Evolutionary conservation across 64 coral and sea anemone genomes (phyloP), one percentile per base, ranked within the genome.

Genomic region (Porites australiensis): DNA sequence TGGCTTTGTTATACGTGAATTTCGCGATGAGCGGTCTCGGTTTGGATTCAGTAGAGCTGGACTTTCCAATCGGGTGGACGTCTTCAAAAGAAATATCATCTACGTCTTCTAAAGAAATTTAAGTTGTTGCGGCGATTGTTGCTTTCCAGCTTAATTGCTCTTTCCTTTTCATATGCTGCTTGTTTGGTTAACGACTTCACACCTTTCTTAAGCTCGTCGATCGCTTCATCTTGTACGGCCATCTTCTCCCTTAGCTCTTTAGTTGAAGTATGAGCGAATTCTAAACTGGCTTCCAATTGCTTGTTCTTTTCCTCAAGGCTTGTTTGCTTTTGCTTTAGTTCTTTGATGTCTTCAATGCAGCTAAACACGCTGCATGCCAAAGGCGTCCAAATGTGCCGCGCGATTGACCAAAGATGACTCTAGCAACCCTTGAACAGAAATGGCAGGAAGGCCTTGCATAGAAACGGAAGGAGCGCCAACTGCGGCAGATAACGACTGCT

Each of bases 301-400:
- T 16, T 55, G 20, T 27, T 74, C 50, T 88, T 43, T 74, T 74
- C 59, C 13, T 75, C 86, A 10, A 67, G 82, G 27, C 6, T 67
- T 9, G 1, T 61, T 65, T 85, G 57, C 60, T 50, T 22, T 68
- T 68, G 53, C 21, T 66, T 85, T 47, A 85, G 58, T 37, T 85
- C 82, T 18, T 85, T 47, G 13, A 85, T 85, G 19, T 70, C 60
- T 67, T 85, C 50, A 5, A 68, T 85, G 62, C 82, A 46, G 11
- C 7, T 16, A 15, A 85, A 50, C 43, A 58, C 86, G 3, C 55
- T 46, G 53, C 13, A 74, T 9, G 44, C 72, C 13, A 15, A 3
- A 46, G 6, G 27, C 0, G 6, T 45, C 71, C 1, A 47, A 45
- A 2, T 74, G 71, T 45, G 37, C 15, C 13, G 8, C 15, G 13